Conservation (phyloP, 2,888 invertebrate genomes). For the Platynereis dumerilii region DNA sequence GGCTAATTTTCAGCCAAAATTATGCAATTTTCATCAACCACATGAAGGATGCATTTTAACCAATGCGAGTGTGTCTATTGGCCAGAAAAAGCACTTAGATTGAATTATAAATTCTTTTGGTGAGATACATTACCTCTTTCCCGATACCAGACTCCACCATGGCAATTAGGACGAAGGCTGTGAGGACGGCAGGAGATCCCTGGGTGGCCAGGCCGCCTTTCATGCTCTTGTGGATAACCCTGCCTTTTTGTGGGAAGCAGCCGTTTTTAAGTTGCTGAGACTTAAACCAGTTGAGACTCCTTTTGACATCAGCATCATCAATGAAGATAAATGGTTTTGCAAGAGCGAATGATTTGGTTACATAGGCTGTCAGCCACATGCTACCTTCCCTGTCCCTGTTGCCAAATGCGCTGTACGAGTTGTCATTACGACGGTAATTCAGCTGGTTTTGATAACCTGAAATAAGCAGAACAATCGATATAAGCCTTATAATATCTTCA, state of each 20-base stretch:
- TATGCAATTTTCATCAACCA: too few species aligned
- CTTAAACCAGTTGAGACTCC: conserved; percentile 46
- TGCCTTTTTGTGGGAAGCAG: conserved; percentile 69
- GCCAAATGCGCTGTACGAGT: conserved; percentile 62
- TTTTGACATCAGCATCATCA: conserved; percentile 67
- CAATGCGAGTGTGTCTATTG: too few species aligned
- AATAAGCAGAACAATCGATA: too few species aligned
- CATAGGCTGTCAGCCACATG: conserved; percentile 75
- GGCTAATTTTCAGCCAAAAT: too few species aligned
- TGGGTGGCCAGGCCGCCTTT: conserved; percentile 51
- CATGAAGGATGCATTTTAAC: too few species aligned
- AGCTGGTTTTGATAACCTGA: conserved; percentile 90
- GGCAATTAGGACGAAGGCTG: conserved; percentile 55
- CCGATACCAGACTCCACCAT: conserved; percentile 49
- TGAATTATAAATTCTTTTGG: too few species aligned
- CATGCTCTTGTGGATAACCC: conserved; percentile 44
- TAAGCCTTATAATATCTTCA: too few species aligned
- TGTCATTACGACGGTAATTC: conserved; percentile 73
- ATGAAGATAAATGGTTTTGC: conserved; percentile 65
- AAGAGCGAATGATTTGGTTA: conserved; percentile 74
- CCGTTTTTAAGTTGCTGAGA: conserved; percentile 77
- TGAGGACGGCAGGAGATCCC: conserved; percentile 42
- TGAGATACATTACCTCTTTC: conserved; percentile 40
- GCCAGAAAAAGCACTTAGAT: too few species aligned
- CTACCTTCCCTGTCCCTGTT: conserved; percentile 47